Evolutionary conservation across 2,113 vertebrate species (phyloP).

Genomic region (Phalacrocorax pelagicus): DNA sequence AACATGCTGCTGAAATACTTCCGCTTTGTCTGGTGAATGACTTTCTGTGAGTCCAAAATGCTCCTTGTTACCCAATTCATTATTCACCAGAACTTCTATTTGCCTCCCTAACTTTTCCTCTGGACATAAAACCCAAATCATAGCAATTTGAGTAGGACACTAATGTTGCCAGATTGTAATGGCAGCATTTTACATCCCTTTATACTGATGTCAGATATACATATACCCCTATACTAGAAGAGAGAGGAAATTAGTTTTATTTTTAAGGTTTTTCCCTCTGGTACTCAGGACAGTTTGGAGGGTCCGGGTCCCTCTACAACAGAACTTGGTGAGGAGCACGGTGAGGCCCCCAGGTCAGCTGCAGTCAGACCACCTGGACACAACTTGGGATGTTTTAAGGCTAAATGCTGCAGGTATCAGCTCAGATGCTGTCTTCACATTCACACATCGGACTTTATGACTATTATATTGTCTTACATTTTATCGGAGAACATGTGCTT

Average conservation of each 20-base stretch:
- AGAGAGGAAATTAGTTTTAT: neutral
- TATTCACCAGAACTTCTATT: neutral
- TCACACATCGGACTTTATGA: neutral
- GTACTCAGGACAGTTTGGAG: neutral
- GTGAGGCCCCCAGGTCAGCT: neutral
- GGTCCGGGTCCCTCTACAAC: neutral
- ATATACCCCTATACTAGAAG: neutral
- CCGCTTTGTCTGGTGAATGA: rapidly evolving
- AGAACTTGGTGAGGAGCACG: neutral
- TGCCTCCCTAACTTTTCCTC: neutral
- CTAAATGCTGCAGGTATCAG: neutral
- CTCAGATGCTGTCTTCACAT: neutral
- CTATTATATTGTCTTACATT: neutral
- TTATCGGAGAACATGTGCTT: neutral
- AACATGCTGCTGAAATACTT: neutral
- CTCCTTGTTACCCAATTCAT: neutral
- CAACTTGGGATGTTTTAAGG: neutral
- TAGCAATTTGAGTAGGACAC: neutral
- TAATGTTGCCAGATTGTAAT: neutral
- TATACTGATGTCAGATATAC: neutral
- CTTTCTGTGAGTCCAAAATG: neutral
- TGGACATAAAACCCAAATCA: neutral
- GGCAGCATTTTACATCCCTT: neutral
- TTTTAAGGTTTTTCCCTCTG: neutral
- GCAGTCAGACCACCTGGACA: neutral